These are phyloP conservation scores for Microtus oregoni DNA, from an alignment of 2,113 vertebrate genomes.

Conservation along the genomic window DNA sequence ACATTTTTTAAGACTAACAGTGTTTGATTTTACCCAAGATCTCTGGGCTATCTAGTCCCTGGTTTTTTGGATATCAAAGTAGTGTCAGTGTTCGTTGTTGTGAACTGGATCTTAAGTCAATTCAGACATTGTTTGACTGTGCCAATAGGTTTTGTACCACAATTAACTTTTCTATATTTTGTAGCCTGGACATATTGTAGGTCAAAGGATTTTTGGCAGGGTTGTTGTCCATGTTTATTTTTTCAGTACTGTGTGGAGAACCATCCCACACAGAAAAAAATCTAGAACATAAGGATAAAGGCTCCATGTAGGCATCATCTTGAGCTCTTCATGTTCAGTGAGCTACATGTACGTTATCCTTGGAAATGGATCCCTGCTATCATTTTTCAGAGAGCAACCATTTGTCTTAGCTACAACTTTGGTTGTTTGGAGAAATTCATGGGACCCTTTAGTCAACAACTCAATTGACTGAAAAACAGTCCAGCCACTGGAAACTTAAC, in stretches of 20 bases:
- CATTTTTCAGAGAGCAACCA: not conserved
- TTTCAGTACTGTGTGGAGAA: not conserved
- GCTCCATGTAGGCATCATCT: not conserved
- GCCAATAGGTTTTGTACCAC: too few relatives aligned
- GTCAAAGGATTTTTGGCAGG: not conserved
- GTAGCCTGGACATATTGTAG: not conserved
- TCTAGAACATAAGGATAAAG: not conserved
- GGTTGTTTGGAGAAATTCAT: not conserved
- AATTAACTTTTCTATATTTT: too few relatives aligned
- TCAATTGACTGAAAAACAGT: not conserved
- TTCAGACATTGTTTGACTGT: not conserved
- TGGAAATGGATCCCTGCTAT: not conserved
- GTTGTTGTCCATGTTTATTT: not conserved
- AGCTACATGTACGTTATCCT: not conserved
- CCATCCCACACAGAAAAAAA: not conserved
- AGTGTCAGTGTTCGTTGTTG: not conserved
- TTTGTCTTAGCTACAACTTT: not conserved
- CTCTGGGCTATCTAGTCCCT: not conserved
- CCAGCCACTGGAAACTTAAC: not conserved
- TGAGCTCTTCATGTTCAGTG: not conserved
- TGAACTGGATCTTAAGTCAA: not conserved
- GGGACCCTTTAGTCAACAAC: not conserved
- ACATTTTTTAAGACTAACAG: not conserved
- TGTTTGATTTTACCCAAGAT: not conserved
- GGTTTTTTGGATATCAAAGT: not conserved